A percentile compares a stretch with the other conserved stretches of the same genome.
These are phyloP conservation scores for Polyergus mexicanus DNA, from an alignment of 1,140 invertebrate genomes.

Conservation along the genomic window DNA sequence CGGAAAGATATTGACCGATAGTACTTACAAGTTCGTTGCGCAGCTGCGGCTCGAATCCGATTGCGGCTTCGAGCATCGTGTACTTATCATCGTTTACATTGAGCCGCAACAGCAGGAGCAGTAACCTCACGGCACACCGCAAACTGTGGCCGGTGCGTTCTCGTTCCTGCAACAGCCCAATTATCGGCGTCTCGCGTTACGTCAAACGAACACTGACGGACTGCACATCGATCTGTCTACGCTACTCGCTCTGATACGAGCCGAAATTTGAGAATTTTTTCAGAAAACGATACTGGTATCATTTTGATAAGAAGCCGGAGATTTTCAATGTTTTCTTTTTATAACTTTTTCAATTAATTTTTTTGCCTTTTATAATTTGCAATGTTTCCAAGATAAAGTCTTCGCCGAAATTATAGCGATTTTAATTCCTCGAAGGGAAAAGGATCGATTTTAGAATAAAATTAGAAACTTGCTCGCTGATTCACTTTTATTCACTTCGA, in stretches of 20 bases:
- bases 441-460: background rate
- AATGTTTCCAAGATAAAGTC: background rate
- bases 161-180: conserved; percentile 72
- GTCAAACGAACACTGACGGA: background rate
- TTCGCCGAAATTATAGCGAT: background rate
- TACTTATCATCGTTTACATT: conserved; percentile 79
- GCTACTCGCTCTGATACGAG: background rate
- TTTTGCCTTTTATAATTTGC: background rate
- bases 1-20: background rate
- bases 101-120: conserved; percentile 74
- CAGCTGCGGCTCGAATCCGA: conserved; percentile 78
- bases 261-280: background rate
- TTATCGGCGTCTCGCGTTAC: conserved; percentile 20
- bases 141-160: conserved; percentile 74
- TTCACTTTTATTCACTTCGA: background rate
- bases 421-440: background rate
- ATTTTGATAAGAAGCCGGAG: background rate
- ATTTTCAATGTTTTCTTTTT: background rate
- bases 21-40: conserved; percentile 78
- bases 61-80: conserved; percentile 77
- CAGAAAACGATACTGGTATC: background rate
- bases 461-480: background rate
- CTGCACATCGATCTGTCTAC: background rate
- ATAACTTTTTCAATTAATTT: background rate
- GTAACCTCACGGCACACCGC: conserved; percentile 71